Evolutionary conservation across 2,888 invertebrate species (phyloP).

Genomic region (Oithona nana): DNA sequence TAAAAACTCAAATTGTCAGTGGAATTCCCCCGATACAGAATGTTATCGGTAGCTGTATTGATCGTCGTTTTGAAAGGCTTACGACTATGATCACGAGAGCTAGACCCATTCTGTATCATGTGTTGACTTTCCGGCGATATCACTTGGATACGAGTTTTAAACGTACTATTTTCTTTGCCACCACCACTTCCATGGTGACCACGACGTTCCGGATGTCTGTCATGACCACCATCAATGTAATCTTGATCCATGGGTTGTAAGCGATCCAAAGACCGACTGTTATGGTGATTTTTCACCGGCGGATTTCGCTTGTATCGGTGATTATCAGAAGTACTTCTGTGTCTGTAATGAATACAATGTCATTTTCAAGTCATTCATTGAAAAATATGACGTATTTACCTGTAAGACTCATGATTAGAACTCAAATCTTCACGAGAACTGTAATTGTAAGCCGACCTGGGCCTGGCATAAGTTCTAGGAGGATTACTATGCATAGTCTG

Average conservation of each 20-base stretch:
- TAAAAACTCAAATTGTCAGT: neutral
- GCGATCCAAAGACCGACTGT: neutral
- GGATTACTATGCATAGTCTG: constrained; percentile 9
- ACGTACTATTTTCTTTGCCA: constrained; percentile 3
- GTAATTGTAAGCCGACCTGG: neutral
- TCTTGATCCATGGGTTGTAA: too few species aligned
- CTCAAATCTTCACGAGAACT: neutral
- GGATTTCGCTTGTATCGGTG: too few species aligned
- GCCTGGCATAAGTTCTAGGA: neutral
- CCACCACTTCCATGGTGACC: neutral
- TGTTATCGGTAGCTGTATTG: constrained; percentile 17
- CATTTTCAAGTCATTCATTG: too few species aligned
- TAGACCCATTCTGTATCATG: neutral
- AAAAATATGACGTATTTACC: too few species aligned
- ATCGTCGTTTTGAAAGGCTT: constrained; percentile 17
- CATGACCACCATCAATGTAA: too few species aligned
- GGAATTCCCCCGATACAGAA: constrained; percentile 5
- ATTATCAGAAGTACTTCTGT: too few species aligned
- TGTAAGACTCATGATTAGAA: too few species aligned
- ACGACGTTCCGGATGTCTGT: too few species aligned
- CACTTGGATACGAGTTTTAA: constrained; percentile 10
- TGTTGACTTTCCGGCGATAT: neutral
- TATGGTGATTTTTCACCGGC: neutral
- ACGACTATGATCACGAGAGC: neutral
- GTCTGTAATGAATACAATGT: too few species aligned